Evolutionary conservation across 2,113 vertebrate species (phyloP).

Genomic region (Sebastes fasciatus): DNA sequence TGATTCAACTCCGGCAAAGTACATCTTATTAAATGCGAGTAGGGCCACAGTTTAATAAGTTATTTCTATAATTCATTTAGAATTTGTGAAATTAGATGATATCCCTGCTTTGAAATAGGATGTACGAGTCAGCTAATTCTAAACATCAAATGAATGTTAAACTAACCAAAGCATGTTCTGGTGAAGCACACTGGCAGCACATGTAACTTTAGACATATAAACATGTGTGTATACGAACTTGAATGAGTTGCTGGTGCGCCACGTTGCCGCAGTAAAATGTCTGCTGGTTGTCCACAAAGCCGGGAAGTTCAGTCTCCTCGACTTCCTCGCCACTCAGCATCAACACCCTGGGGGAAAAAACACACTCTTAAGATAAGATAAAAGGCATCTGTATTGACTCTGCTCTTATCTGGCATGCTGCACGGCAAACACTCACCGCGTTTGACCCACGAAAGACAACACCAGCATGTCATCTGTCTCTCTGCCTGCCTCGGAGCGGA

Average conservation of each 20-base stretch:
- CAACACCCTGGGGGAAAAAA: constrained; percentile 87
- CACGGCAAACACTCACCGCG: constrained; percentile 85
- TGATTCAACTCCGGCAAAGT: constrained; percentile 34
- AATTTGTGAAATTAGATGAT: constrained; percentile 15
- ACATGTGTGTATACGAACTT: constrained; percentile 82
- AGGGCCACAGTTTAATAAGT: constrained; percentile 45
- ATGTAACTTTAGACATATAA: background rate
- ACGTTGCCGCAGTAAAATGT: constrained; percentile 99
- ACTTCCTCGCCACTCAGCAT: constrained; percentile 98
- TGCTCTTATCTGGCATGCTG: constrained; percentile 34
- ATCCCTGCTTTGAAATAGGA: constrained; percentile 2
- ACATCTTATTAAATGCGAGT: constrained; percentile 46
- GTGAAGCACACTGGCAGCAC: background rate
- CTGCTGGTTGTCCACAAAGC: constrained; percentile 98
- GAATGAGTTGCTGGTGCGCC: constrained; percentile 95
- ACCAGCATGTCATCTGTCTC: constrained; percentile 97
- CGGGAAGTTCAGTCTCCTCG: constrained; percentile 95
- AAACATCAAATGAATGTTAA: background rate
- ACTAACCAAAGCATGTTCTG: background rate
- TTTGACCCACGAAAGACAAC: constrained; percentile 97
- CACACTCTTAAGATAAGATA: constrained; percentile 37
- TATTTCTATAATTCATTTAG: constrained; percentile 42
- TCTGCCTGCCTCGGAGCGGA: constrained; percentile 91
- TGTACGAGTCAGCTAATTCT: background rate
- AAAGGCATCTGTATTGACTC: background rate